Evolutionary conservation across 2,797 vertebrate genomes (phyloP).

Genomic region (Artibeus lituratus): DNA sequence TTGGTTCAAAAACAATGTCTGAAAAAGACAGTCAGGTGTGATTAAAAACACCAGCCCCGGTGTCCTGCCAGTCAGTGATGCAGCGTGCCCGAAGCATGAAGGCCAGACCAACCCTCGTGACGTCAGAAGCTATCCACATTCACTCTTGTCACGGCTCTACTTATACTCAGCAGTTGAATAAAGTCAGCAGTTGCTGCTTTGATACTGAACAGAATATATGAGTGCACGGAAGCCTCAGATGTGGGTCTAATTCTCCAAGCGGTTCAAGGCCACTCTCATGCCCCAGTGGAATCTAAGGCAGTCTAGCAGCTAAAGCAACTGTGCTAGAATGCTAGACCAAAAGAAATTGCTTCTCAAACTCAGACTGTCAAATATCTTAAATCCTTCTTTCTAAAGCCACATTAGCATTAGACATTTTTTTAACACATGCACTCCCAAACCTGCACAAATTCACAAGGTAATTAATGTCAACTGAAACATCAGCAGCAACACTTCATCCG

Average conservation of each 20-base stretch:
- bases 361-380: slow-evolving; percentile 34
- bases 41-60: neutral
- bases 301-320: neutral
- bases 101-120: neutral
- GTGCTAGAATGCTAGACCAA: slow-evolving; percentile 47
- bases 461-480: neutral
- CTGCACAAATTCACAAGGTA: slow-evolving; percentile 13
- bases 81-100: neutral
- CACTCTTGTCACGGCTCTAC: neutral
- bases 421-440: neutral
- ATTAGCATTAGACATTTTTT: slow-evolving; percentile 1
- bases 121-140: too few relatives aligned
- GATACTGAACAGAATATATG: neutral
- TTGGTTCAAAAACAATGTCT: neutral
- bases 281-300: neutral
- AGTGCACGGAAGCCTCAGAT: neutral
- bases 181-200: neutral
- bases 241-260: slow-evolving; percentile 10
- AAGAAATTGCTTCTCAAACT: slow-evolving; percentile 59
- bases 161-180: neutral
- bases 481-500: neutral
- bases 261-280: neutral
- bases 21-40: neutral
- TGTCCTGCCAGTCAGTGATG: neutral
- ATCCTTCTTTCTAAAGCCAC: slow-evolving; percentile 1